Evolutionary conservation across 1,140 invertebrate genomes (phyloP).

Genomic region (Ips typographus): DNA sequence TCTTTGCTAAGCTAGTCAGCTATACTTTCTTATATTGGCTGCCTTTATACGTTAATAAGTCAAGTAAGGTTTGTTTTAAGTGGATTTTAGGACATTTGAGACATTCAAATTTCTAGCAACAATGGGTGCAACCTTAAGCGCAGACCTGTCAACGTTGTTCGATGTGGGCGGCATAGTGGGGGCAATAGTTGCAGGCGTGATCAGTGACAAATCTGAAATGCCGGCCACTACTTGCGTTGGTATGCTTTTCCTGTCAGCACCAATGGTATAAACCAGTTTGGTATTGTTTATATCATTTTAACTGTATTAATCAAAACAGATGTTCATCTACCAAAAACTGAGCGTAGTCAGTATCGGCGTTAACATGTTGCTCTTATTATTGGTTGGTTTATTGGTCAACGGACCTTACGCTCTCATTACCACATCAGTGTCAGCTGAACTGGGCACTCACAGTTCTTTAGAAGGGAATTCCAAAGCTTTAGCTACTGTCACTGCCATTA

Average conservation of each 20-base stretch:
- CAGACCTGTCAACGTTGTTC: conserved; percentile 86
- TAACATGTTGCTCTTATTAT: conserved; percentile 72
- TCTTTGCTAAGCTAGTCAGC: conserved; percentile 96
- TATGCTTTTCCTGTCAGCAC: conserved; percentile 80
- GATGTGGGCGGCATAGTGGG: conserved; percentile 89
- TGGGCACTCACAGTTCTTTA: conserved; percentile 85
- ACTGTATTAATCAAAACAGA: conserved; percentile 56
- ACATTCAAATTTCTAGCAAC: conserved; percentile 60
- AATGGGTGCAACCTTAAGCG: conserved; percentile 70
- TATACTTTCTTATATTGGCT: conserved; percentile 98
- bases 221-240: conserved; percentile 81
- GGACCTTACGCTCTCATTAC: conserved; percentile 96
- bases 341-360: conserved; percentile 62
- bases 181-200: conserved; percentile 82
- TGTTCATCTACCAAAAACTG: conserved; percentile 76
- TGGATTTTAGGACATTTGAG: neutral
- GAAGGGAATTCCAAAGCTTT: conserved; percentile 85
- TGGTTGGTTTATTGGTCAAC: conserved; percentile 85
- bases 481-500: conserved; percentile 94
- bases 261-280: conserved; percentile 61
- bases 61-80: conserved; percentile 65
- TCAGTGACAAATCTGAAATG: conserved; percentile 82
- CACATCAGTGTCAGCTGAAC: conserved; percentile 91
- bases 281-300: conserved; percentile 11
- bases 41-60: conserved; percentile 82